phyloP scores from a whole-genome alignment of 2,797 vertebrate species.

The Melanogrammus aeglefinus region DNA sequence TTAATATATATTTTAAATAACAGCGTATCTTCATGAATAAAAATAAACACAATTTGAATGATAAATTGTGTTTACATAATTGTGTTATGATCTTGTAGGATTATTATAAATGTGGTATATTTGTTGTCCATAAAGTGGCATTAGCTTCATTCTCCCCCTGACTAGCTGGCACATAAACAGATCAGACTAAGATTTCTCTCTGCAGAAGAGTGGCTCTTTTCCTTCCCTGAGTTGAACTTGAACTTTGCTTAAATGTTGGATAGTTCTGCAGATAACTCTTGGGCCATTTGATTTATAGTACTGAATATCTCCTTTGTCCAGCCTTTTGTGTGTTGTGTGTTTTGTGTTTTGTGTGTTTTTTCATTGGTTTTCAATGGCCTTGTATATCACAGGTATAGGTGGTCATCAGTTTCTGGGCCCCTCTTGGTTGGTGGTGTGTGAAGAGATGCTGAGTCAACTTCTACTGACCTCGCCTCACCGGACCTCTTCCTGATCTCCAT shows the following conservation, averaged over 20 bases:
- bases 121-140: conserved; percentile 25
- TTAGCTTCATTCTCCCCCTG: conserved; percentile 44
- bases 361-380: too few species aligned
- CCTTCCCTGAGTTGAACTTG: conserved; percentile 43
- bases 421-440: background rate
- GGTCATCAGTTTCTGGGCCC: too few species aligned
- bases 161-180: conserved; percentile 61
- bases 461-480: conserved; percentile 19
- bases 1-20: background rate
- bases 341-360: background rate
- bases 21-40: background rate
- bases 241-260: background rate
- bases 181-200: conserved; percentile 67
- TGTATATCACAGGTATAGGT: too few species aligned
- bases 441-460: background rate
- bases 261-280: too few species aligned
- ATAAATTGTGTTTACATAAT: background rate
- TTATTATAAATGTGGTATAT: background rate
- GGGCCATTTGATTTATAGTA: background rate
- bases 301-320: background rate
- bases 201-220: conserved; percentile 51
- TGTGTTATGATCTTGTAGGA: background rate
- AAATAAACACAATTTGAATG: background rate
- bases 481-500: conserved; percentile 14
- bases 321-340: background rate